Evolutionary conservation across 2,797 vertebrate genomes (phyloP).

Genomic region (Periophthalmus magnuspinnatus): DNA sequence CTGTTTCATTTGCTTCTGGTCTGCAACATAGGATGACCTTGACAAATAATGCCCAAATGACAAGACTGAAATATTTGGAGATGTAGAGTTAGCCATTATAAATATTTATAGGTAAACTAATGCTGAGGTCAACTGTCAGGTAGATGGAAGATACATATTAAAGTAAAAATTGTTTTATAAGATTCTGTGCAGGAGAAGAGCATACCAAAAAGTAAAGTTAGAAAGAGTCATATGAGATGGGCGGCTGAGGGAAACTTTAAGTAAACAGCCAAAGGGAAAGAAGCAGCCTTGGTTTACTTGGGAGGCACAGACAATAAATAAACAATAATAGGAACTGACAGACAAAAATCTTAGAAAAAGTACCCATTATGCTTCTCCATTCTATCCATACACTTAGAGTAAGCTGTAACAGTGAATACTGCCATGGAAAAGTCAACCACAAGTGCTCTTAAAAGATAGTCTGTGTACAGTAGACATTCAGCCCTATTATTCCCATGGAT

Average conservation of each 20-base stretch:
- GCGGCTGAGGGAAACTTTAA: too few relatives aligned
- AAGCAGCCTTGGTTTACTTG: background rate
- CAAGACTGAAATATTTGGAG: background rate
- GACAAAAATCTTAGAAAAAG: background rate
- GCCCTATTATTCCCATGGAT: background rate
- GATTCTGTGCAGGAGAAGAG: background rate
- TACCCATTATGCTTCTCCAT: background rate
- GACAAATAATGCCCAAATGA: background rate
- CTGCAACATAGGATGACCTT: background rate
- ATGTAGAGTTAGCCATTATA: background rate
- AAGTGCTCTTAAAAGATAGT: background rate
- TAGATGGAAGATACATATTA: background rate
- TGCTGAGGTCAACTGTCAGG: background rate
- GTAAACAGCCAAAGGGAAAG: background rate
- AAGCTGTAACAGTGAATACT: background rate
- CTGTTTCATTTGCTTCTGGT: background rate
- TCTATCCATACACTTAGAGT: background rate
- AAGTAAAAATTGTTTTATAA: background rate
- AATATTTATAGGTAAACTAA: background rate
- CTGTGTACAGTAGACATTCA: too few relatives aligned
- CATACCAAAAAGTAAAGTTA: background rate
- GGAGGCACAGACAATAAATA: background rate
- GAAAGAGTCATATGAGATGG: background rate
- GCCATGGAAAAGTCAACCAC: too few relatives aligned
- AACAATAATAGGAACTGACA: background rate